These are phyloP conservation scores for Caenorhabditis sp. DNA, from an alignment of 2,888 invertebrate species.

Conservation along the genomic window DNA sequence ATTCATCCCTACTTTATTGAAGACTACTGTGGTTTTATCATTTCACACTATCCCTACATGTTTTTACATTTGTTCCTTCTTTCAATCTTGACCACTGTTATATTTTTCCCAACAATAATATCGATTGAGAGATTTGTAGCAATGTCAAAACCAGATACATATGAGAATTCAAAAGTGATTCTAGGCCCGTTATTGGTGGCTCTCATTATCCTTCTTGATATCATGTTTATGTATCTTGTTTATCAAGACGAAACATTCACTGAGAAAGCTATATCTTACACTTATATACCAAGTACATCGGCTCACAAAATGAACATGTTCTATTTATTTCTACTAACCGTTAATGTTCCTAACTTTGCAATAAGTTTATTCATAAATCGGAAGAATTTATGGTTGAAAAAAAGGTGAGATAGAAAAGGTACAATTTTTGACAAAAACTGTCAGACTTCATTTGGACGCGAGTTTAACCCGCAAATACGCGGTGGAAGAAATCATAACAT, in stretches of 20 bases:
- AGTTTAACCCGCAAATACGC: slow-evolving; percentile 17
- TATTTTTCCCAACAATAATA: slow-evolving; percentile 14
- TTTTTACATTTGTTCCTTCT: background rate
- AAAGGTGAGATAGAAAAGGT: background rate
- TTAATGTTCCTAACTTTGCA: background rate
- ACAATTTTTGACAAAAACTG: too few species aligned
- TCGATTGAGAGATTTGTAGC: slow-evolving; percentile 21
- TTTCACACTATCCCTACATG: slow-evolving; percentile 6
- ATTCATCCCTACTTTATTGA: slow-evolving; percentile 14
- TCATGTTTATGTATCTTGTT: too few species aligned
- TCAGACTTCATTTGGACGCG: background rate
- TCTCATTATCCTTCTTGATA: background rate
- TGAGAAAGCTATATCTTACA: too few species aligned
- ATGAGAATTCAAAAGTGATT: slow-evolving; percentile 8
- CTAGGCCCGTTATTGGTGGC: slow-evolving; percentile 9
- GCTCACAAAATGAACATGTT: background rate
- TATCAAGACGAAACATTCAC: too few species aligned
- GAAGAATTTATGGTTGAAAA: background rate
- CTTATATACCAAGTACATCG: background rate
- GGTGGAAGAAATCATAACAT: slow-evolving; percentile 19
- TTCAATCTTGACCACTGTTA: slow-evolving; percentile 12
- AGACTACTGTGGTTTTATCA: slow-evolving; percentile 11
- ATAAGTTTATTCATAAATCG: background rate
- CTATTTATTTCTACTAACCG: background rate
- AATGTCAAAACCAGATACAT: slow-evolving; percentile 10